These are phyloP conservation scores for Pachypanchax playfairii DNA, from an alignment of 2,113 vertebrate species.

Conservation along the genomic window DNA sequence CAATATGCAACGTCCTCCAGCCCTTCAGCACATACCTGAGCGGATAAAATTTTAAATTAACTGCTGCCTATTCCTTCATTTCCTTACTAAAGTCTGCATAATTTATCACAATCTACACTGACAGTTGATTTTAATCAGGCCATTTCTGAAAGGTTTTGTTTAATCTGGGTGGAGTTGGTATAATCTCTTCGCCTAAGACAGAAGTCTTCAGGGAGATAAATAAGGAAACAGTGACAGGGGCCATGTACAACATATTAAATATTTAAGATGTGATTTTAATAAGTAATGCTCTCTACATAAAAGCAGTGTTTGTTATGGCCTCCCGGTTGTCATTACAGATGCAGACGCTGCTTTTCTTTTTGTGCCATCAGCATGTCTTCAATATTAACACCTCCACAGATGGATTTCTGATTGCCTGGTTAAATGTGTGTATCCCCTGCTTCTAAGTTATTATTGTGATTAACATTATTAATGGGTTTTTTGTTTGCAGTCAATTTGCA, in stretches of 20 bases:
- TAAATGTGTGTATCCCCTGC: slow-evolving; percentile 76
- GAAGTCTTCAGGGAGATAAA: slow-evolving; percentile 64
- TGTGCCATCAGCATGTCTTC: slow-evolving; percentile 77
- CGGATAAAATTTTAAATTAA: slow-evolving; percentile 73
- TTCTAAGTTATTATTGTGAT: slow-evolving; percentile 73
- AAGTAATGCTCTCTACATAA: slow-evolving; percentile 78
- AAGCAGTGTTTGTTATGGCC: slow-evolving; percentile 74
- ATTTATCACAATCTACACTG: slow-evolving; percentile 73
- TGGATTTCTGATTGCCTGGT: slow-evolving; percentile 77
- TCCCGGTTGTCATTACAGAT: slow-evolving; percentile 75
- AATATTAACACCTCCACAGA: slow-evolving; percentile 80
- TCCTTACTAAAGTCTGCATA: slow-evolving; percentile 73
- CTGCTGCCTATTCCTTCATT: slow-evolving; percentile 67
- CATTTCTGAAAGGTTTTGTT: slow-evolving; percentile 57
- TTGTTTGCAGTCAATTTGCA: slow-evolving; percentile 71
- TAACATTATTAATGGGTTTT: slow-evolving; percentile 77
- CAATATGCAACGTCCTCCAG: slow-evolving; percentile 53
- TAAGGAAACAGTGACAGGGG: slow-evolving; percentile 64
- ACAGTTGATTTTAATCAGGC: slow-evolving; percentile 76
- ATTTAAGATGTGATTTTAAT: slow-evolving; percentile 81
- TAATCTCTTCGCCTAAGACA: slow-evolving; percentile 30
- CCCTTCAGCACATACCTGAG: slow-evolving; percentile 58
- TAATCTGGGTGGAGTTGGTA: slow-evolving; percentile 59
- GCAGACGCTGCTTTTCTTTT: slow-evolving; percentile 60
- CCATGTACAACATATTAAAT: slow-evolving; percentile 78